phyloP scores from a whole-genome alignment of 2,888 invertebrate species.

The Thereva nobilitata region DNA sequence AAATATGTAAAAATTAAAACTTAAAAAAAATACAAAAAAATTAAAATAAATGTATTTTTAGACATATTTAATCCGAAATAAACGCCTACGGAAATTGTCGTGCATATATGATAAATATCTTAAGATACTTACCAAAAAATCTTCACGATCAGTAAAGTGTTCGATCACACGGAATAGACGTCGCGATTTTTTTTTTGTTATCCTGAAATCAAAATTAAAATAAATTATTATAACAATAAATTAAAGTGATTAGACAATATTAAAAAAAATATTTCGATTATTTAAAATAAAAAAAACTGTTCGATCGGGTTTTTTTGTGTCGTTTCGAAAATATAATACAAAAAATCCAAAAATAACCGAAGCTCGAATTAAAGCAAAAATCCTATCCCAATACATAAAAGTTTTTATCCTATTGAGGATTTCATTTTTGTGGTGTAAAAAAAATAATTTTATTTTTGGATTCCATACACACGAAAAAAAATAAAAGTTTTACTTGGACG shows the following conservation, averaged over 20 bases:
- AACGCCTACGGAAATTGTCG: slow-evolving; percentile 28
- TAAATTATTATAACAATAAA: no score
- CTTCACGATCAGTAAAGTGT: slow-evolving; percentile 11
- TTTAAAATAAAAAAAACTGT: no score
- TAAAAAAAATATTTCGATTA: no score
- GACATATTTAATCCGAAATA: slow-evolving; percentile 22
- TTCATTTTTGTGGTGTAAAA: slow-evolving; percentile 14
- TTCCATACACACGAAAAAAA: slow-evolving; percentile 20
- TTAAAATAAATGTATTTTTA: slow-evolving; percentile 30
- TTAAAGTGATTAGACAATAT: no score
- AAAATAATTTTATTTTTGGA: slow-evolving; percentile 36
- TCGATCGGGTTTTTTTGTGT: no score
- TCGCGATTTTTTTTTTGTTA: slow-evolving; percentile 11
- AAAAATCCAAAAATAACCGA: no score
- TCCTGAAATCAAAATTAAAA: background rate
- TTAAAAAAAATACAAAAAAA: slow-evolving; percentile 10
- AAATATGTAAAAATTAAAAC: slow-evolving; percentile 21
- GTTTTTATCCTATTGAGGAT: background rate
- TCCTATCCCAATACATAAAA: background rate
- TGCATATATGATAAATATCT: slow-evolving; percentile 22
- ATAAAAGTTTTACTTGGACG: slow-evolving; percentile 8
- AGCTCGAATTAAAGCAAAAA: background rate
- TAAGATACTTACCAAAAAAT: slow-evolving; percentile 6
- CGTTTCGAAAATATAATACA: no score
- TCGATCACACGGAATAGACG: slow-evolving; percentile 19